phyloP scores from a whole-genome alignment of 2,113 vertebrate genomes.

The Oreochromis aureus region DNA sequence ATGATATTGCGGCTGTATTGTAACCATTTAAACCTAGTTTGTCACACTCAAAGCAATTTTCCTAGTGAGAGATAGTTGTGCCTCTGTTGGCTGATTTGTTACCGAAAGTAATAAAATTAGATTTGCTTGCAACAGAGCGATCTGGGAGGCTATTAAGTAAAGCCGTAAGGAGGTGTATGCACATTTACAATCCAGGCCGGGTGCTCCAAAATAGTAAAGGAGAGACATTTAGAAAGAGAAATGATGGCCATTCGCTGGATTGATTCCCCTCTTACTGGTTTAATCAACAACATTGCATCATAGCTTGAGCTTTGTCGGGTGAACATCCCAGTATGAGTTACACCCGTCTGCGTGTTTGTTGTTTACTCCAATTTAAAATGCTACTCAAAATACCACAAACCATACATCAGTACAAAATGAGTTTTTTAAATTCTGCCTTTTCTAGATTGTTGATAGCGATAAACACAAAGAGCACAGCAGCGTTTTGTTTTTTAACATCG shows the following conservation, averaged over 20 bases:
- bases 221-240: conserved; percentile 15
- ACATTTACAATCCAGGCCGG: conserved; percentile 21
- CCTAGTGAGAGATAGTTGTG: conserved; percentile 25
- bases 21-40: conserved; percentile 46
- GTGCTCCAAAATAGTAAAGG: not conserved
- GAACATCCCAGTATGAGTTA: not conserved
- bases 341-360: not conserved
- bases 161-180: conserved; percentile 40
- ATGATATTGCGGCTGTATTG: conserved; percentile 14
- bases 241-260: conserved; percentile 4
- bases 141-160: conserved; percentile 53
- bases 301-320: not conserved
- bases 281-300: conserved; percentile 19
- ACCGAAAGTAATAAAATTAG: conserved; percentile 52
- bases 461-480: not conserved
- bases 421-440: not conserved
- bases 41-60: conserved; percentile 35
- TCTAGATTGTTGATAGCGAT: not conserved
- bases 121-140: conserved; percentile 50
- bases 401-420: not conserved
- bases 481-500: not conserved
- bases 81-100: conserved; percentile 48
- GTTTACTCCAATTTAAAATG: not conserved
- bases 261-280: conserved; percentile 3
- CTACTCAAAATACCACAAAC: not conserved